A percentile compares a stretch with the other conserved stretches of the same genome.
Conservation (phyloP, 2,888 invertebrate species). For the Esperia sulphurella region DNA sequence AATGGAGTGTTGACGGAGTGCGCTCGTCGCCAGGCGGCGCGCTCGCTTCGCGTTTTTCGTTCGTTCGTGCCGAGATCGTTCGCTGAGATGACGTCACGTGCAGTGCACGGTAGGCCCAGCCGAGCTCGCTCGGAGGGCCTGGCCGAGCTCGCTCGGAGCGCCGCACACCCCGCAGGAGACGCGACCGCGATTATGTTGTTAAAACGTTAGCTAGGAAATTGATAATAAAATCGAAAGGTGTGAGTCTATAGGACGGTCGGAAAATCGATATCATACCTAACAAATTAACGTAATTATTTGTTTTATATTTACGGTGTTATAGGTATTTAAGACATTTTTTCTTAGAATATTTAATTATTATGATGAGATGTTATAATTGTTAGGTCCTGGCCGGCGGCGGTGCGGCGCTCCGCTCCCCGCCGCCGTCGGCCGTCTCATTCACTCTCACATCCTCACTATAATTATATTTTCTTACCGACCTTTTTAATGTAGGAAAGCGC, state of each 20-base stretch:
- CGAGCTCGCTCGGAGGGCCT: slow-evolving; percentile 17
- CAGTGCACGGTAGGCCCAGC: slow-evolving; percentile 18
- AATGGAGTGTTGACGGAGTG: slow-evolving; percentile 71
- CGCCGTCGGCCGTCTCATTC: slow-evolving; percentile 69
- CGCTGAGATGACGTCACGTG: slow-evolving; percentile 37
- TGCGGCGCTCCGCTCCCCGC: slow-evolving; percentile 37
- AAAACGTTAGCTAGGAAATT: slow-evolving; percentile 79
- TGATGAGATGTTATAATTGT: slow-evolving; percentile 75
- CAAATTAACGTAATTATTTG: slow-evolving; percentile 79
- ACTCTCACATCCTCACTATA: slow-evolving; percentile 77
- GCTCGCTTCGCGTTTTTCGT: slow-evolving; percentile 69
- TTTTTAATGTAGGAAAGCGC: slow-evolving; percentile 74
- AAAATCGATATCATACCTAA: slow-evolving; percentile 78
- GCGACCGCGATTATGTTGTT: slow-evolving; percentile 75
- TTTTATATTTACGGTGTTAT: slow-evolving; percentile 80
- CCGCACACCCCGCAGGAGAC: slow-evolving; percentile 58
- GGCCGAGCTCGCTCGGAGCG: slow-evolving; percentile 22
- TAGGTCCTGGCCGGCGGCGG: slow-evolving; percentile 62
- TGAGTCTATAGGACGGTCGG: slow-evolving; percentile 76
- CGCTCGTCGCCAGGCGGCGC: slow-evolving; percentile 59
- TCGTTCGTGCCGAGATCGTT: slow-evolving; percentile 66
- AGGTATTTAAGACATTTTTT: slow-evolving; percentile 79
- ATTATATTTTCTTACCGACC: slow-evolving; percentile 77
- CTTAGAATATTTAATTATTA: slow-evolving; percentile 79
- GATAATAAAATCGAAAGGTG: slow-evolving; percentile 78